phyloP scores from a whole-genome alignment of 1,140 invertebrate genomes.

The Stratiolaelaps scimitus region DNA sequence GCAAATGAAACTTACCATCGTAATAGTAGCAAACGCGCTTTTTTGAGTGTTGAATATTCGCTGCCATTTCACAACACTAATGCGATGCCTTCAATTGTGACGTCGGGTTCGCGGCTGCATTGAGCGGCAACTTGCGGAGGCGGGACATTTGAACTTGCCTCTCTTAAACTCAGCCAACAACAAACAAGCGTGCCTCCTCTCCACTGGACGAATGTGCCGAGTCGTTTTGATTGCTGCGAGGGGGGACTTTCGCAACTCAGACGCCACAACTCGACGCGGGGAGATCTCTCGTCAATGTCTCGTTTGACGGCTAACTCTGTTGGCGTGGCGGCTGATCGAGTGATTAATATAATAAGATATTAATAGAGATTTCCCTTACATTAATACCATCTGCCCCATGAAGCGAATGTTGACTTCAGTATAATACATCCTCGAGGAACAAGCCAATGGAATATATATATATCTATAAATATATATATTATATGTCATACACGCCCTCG shows the following conservation, averaged over 20 bases:
- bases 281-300: too few species aligned
- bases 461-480: background rate
- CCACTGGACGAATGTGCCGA: background rate
- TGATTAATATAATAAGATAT: background rate
- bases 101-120: background rate
- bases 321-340: background rate
- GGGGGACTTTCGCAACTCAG: background rate
- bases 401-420: slow-evolving; percentile 4
- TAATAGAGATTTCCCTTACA: background rate
- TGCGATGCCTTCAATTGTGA: slow-evolving; percentile 10
- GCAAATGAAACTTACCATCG: slow-evolving; percentile 62
- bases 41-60: slow-evolving; percentile 42
- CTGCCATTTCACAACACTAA: slow-evolving; percentile 12
- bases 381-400: background rate
- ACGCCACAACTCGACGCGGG: background rate
- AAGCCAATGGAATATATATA: background rate
- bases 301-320: too few species aligned
- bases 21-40: slow-evolving; percentile 97
- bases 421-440: background rate
- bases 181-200: background rate
- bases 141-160: too few species aligned
- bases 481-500: background rate
- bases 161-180: background rate
- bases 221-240: background rate
- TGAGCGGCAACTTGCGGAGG: background rate